Base-by-base conservation (phyloP, 1,140 invertebrate species). In the Xylocopa sonorina region DNA sequence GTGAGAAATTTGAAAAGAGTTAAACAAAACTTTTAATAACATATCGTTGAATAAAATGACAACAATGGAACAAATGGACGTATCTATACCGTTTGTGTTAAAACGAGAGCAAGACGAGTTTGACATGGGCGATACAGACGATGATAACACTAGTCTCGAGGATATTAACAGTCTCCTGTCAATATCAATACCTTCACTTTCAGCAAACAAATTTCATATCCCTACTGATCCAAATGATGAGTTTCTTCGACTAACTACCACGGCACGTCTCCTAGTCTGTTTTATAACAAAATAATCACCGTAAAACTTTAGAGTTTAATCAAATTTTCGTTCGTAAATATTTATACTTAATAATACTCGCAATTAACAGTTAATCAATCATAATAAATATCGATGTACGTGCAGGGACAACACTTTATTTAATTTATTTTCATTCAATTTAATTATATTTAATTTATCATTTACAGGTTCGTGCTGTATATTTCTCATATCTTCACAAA, bases 401-500 rank as follows among this genome's bases (percentile, higher is more conserved):
- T 24, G 10, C 16, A 46, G 67, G 24, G 2, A 38, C 21, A 32
- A 41, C 38, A 38, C n/a, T 38, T n/a, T 50, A 21, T 60, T 32
- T 43, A 76, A 67, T 74, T 43, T 60, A 18, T 60, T n/a, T 60
- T 32, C 55, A 24, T 66, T 32, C 3, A 21, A 76, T 32, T n/a
- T 2, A 41, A 41, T 82, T 58, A 18, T 55, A 16, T 64, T 27
- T 18, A 6, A 63, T 66, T 75, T 86, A 21, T 32, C 24, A n/a
- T n/a, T 69, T 80, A 55, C 32, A 90, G 89, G 89, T 90, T 46
- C 87, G 89, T 68, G 43, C 86, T 21, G 86, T 89, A 5, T 90
- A 90, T 55, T 90, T 87, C 34, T 90, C 89, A 0, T 87, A 90
- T 62, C 82, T 90, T 21, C 83, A 88, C n/a, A 88, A 90, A 66